A percentile compares a stretch with the other conserved stretches of the same genome.
Conservation (phyloP, 2,113 vertebrate species). For the Notothenia rossii region DNA sequence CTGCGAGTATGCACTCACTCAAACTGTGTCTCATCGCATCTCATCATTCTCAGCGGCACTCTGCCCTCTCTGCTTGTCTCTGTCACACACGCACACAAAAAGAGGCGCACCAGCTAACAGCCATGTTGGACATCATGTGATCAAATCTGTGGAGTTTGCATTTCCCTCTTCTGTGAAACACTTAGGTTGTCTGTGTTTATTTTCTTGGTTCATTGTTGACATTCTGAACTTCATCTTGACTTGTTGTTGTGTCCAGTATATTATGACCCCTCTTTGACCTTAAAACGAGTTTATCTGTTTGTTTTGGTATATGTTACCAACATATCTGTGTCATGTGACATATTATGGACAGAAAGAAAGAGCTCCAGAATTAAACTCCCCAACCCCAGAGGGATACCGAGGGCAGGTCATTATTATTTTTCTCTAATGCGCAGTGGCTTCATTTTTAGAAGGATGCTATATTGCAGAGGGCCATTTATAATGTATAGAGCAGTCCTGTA, state of each 20-base stretch:
- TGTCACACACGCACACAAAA: constrained; percentile 36
- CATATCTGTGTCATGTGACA: neutral
- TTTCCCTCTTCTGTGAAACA: constrained; percentile 18
- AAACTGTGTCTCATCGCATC: constrained; percentile 79
- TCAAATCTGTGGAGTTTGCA: constrained; percentile 32
- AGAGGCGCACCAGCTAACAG: constrained; percentile 51
- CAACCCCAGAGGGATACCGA: constrained; percentile 46
- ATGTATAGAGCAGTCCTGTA: constrained; percentile 74
- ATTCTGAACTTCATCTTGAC: neutral
- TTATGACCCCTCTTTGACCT: constrained; percentile 7
- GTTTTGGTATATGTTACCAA: neutral
- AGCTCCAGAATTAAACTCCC: constrained; percentile 28
- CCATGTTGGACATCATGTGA: constrained; percentile 42
- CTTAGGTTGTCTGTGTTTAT: neutral
- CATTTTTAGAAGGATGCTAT: constrained; percentile 53
- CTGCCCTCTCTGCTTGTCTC: constrained; percentile 70
- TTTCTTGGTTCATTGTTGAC: constrained; percentile 11
- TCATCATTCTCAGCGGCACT: constrained; percentile 74
- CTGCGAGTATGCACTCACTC: constrained; percentile 76
- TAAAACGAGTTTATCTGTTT: neutral
- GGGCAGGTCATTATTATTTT: constrained; percentile 62
- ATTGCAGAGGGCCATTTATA: constrained; percentile 69
- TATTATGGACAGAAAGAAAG: constrained; percentile 12
- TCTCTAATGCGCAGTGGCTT: constrained; percentile 50
- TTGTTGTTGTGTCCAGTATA: neutral